Conservation (phyloP, 2,797 vertebrate genomes). For the Sandelia bainsii region DNA sequence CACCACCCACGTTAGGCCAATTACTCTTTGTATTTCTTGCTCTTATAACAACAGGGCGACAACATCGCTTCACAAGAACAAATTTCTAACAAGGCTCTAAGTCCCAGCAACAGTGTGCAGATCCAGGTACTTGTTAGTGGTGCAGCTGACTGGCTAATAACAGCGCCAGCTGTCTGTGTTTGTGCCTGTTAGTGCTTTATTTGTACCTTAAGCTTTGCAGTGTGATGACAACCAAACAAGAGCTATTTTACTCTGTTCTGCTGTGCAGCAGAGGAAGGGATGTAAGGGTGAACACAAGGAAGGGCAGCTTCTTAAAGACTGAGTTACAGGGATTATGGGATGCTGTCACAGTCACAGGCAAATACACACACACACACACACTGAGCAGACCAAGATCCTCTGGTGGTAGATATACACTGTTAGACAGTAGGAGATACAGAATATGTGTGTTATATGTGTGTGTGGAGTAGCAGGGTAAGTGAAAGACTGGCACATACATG, state of each 20-base stretch:
- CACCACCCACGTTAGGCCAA: not conserved
- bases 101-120: slow-evolving; percentile 35
- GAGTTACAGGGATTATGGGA: slow-evolving; percentile 59
- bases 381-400: slow-evolving; percentile 18
- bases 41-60: slow-evolving; percentile 13
- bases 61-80: slow-evolving; percentile 42
- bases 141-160: slow-evolving; percentile 37
- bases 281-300: slow-evolving; percentile 23
- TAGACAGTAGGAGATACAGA: slow-evolving; percentile 29
- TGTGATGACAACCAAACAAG: slow-evolving; percentile 23
- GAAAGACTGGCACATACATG: not conserved
- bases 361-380: slow-evolving; percentile 14
- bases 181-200: slow-evolving; percentile 42
- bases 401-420: slow-evolving; percentile 30
- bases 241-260: slow-evolving; percentile 8
- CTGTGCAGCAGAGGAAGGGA: slow-evolving; percentile 31
- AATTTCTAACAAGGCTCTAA: not conserved
- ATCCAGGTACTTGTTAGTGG: slow-evolving; percentile 47
- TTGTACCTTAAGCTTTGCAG: slow-evolving; percentile 46
- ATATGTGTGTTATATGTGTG: slow-evolving; percentile 27
- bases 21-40: not conserved
- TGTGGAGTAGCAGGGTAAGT: not conserved
- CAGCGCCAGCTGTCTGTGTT: slow-evolving; percentile 32
- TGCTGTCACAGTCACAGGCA: slow-evolving; percentile 23
- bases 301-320: slow-evolving; percentile 33